Percentiles rank a stretch among this genome's conserved stretches.
Evolutionary conservation across 2,113 vertebrate species (phyloP).

Genomic region (Scomber colias): DNA sequence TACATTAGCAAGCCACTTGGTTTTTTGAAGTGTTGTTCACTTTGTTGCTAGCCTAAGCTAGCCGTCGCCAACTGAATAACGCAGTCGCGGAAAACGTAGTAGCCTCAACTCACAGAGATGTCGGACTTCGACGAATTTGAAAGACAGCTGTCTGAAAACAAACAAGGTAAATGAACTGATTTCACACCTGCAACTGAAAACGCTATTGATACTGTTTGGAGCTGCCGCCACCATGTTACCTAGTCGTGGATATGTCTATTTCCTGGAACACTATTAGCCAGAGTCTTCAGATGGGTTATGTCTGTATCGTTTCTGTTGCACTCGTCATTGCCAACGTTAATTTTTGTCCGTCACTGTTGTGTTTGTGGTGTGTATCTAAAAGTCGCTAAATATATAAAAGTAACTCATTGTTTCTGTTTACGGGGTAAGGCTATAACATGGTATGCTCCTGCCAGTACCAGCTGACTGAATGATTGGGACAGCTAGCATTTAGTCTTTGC

Average conservation of each 20-base stretch:
- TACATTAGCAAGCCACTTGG: conserved; percentile 17
- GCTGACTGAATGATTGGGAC: conserved; percentile 10
- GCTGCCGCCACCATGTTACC: background rate
- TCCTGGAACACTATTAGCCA: conserved; percentile 49
- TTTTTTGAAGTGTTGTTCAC: conserved; percentile 64
- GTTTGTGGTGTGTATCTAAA: rapidly evolving
- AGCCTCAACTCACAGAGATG: conserved; percentile 77
- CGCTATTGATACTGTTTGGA: background rate
- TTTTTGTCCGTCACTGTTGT: no score
- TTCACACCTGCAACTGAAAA: background rate
- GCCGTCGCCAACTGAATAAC: conserved; percentile 66
- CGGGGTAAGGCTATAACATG: conserved; percentile 10
- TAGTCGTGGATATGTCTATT: conserved; percentile 50
- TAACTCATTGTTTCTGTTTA: background rate
- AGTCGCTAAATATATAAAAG: rapidly evolving
- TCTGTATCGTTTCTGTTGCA: background rate
- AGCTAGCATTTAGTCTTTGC: conserved; percentile 19
- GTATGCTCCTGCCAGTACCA: background rate
- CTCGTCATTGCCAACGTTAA: rapidly evolving
- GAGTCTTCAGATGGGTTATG: no score
- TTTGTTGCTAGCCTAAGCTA: conserved; percentile 78
- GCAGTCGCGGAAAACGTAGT: conserved; percentile 63
- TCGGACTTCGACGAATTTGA: conserved; percentile 95
- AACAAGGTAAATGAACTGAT: conserved; percentile 84
- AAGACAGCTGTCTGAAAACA: conserved; percentile 92